Evolutionary conservation across 2,888 invertebrate species (phyloP).

Genomic region (Cepaea hortensis): DNA sequence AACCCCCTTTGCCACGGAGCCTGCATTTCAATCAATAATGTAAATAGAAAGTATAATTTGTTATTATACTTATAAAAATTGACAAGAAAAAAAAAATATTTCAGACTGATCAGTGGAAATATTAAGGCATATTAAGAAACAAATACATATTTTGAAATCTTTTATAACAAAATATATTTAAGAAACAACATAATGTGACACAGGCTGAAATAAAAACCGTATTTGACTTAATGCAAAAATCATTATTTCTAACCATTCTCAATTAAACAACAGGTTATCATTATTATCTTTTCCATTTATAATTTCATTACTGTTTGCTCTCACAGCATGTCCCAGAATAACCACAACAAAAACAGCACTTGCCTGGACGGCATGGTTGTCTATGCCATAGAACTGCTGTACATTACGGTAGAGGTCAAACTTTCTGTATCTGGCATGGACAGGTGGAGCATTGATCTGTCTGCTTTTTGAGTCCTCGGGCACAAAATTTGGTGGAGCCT

Average conservation of each 20-base stretch:
- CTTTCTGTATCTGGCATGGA: slow-evolving; percentile 74
- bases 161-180: not conserved
- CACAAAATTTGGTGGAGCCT: slow-evolving; percentile 69
- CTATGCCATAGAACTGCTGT: slow-evolving; percentile 72
- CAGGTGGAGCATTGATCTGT: slow-evolving; percentile 67
- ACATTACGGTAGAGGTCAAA: slow-evolving; percentile 75
- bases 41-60: too few relatives aligned
- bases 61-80: too few relatives aligned
- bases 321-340: too few relatives aligned
- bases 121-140: not conserved
- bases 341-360: not conserved
- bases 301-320: not conserved
- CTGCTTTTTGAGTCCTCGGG: slow-evolving; percentile 65
- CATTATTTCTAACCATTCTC: too few relatives aligned
- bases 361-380: slow-evolving; percentile 75
- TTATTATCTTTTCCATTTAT: not conserved
- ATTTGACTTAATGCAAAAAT: too few relatives aligned
- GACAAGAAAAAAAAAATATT: too few relatives aligned
- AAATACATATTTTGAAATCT: not conserved
- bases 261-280: not conserved
- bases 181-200: too few relatives aligned
- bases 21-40: too few relatives aligned
- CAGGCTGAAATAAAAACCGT: too few relatives aligned
- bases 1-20: too few relatives aligned
- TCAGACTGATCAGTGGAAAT: too few relatives aligned